Conservation (phyloP, 2,888 invertebrate species). For the Ecliptopera silaceata region DNA sequence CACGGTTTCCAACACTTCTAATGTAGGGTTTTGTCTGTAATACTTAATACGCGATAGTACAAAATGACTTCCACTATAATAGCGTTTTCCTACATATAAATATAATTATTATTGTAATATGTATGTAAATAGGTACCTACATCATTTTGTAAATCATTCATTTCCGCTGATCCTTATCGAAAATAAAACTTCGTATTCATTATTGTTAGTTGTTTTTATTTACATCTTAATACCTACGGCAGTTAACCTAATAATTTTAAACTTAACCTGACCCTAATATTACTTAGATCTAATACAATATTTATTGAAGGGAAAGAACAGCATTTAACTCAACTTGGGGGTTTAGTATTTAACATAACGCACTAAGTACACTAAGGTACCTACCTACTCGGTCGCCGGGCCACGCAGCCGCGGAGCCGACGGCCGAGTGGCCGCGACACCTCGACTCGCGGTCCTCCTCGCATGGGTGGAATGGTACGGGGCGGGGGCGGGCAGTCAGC, state of each 20-base stretch:
- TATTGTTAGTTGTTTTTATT: conserved; percentile 23
- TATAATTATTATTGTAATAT: too few relatives aligned
- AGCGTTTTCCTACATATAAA: not conserved
- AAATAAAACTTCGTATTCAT: conserved; percentile 20
- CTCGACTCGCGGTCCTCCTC: too few relatives aligned
- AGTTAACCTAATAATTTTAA: not conserved
- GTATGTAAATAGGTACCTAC: conserved; percentile 16
- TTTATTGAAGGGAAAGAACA: not conserved
- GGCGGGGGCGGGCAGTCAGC: too few relatives aligned
- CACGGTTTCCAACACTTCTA: not conserved
- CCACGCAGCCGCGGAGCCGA: conserved; percentile 9
- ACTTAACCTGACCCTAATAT: not conserved
- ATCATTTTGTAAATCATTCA: conserved; percentile 3
- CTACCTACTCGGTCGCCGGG: conserved; percentile 9
- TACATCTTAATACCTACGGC: conserved; percentile 15
- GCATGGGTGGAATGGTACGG: too few relatives aligned
- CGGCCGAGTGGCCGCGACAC: too few relatives aligned
- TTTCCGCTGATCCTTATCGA: not conserved
- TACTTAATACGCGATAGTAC: conserved; percentile 12
- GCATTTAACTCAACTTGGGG: not conserved
- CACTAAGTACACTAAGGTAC: not conserved
- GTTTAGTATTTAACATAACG: not conserved
- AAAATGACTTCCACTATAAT: conserved; percentile 2
- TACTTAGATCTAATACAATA: not conserved
- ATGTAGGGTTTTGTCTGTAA: conserved; percentile 7